Conservation (phyloP, 2,888 invertebrate species). For the Eristalis tenax region DNA sequence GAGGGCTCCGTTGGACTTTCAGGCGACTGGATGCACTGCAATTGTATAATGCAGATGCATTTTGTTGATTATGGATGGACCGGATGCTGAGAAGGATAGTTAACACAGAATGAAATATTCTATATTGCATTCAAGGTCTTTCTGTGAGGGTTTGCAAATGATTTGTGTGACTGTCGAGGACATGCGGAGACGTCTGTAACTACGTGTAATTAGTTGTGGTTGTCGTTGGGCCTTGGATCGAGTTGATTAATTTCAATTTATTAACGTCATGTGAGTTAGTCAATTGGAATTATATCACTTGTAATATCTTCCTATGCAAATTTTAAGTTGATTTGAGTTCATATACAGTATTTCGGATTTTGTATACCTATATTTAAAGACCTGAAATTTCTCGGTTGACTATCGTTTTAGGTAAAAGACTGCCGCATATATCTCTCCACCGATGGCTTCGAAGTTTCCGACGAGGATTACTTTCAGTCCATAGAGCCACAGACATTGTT, state of each 20-base stretch:
- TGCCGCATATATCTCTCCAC: constrained; percentile 84
- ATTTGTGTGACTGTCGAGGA: neutral
- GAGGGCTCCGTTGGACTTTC: neutral
- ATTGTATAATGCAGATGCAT: neutral
- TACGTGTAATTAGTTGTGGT: too few species aligned
- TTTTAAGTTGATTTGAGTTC: too few species aligned
- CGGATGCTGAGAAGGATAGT: neutral
- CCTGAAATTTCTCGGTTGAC: too few species aligned
- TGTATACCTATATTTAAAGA: too few species aligned
- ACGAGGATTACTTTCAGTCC: constrained; percentile 89
- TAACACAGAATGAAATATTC: neutral
- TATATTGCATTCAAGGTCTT: neutral
- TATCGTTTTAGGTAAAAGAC: constrained; percentile 75
- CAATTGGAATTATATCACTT: too few species aligned
- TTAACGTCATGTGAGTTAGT: too few species aligned
- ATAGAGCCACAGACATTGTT: constrained; percentile 89
- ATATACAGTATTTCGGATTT: too few species aligned
- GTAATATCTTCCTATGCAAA: too few species aligned
- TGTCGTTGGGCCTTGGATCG: too few species aligned
- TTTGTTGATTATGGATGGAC: neutral
- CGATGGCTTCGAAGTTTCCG: constrained; percentile 88
- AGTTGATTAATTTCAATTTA: too few species aligned
- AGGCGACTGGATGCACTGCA: neutral
- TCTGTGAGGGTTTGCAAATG: neutral
- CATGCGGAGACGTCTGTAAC: neutral